Conservation (phyloP, 2,797 vertebrate species). For the Sarcophilus harrisii region DNA sequence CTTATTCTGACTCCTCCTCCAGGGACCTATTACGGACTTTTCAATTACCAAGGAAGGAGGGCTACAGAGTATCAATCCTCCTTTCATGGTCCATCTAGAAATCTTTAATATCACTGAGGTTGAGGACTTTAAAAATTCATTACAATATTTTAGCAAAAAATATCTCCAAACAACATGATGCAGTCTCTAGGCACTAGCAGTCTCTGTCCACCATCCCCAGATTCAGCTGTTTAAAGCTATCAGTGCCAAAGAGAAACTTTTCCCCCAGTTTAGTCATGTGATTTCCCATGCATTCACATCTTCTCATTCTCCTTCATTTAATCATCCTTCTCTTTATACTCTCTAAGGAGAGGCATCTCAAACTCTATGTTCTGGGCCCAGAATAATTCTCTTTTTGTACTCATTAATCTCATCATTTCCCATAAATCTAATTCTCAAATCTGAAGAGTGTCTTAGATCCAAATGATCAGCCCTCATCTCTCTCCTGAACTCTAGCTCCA, state of each 20-base stretch:
- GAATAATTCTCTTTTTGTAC: neutral
- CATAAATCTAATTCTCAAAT: neutral
- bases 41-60: too few species aligned
- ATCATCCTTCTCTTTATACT: neutral
- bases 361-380: neutral
- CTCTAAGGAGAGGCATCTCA: neutral
- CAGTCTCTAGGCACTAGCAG: too few species aligned
- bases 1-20: too few species aligned
- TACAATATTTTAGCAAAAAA: neutral
- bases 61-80: neutral
- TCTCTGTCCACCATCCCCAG: too few species aligned
- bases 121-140: neutral
- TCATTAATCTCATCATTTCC: neutral
- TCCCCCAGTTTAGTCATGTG: neutral
- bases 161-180: neutral
- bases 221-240: too few species aligned
- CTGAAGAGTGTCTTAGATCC: neutral
- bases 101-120: neutral
- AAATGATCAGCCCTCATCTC: neutral
- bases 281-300: neutral
- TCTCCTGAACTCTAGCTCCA: neutral
- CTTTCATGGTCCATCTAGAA: neutral
- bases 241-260: neutral
- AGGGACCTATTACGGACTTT: too few species aligned
- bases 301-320: neutral